Evolutionary conservation across 1,140 invertebrate species (phyloP).

Genomic region (Drosophila arawakana): DNA sequence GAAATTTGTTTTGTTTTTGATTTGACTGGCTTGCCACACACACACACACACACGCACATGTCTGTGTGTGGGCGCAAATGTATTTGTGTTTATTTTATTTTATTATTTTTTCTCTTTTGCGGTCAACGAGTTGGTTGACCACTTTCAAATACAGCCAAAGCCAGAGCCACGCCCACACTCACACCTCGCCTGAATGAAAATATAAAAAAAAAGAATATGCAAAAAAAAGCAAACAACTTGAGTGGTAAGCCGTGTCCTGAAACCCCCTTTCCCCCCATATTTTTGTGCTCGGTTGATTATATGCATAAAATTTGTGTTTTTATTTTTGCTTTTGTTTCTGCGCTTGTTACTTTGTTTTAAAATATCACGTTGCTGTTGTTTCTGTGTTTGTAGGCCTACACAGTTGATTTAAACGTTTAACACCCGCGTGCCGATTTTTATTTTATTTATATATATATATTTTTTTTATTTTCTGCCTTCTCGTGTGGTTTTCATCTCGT

Average conservation of each 20-base stretch:
- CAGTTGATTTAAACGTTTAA: slow-evolving; percentile 75
- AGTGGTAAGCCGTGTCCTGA: slow-evolving; percentile 17
- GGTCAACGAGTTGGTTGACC: slow-evolving; percentile 82
- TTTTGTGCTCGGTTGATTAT: slow-evolving; percentile 34
- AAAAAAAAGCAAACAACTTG: slow-evolving; percentile 35
- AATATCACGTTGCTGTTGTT: slow-evolving; percentile 29
- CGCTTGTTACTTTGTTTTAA: slow-evolving; percentile 44
- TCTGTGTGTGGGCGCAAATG: slow-evolving; percentile 31
- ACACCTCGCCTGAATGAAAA: slow-evolving; percentile 10
- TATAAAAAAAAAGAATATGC: neutral
- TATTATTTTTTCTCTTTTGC: slow-evolving; percentile 81
- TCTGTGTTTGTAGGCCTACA: slow-evolving; percentile 40
- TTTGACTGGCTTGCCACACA: slow-evolving; percentile 60
- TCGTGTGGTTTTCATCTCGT: slow-evolving; percentile 26
- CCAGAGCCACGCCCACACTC: slow-evolving; percentile 34
- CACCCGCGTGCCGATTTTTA: slow-evolving; percentile 52
- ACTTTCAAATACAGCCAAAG: slow-evolving; percentile 76
- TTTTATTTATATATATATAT: slow-evolving; percentile 13
- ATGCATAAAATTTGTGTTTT: slow-evolving; percentile 40
- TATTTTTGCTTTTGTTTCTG: slow-evolving; percentile 8
- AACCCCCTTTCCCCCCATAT: slow-evolving; percentile 3
- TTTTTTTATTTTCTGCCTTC: slow-evolving; percentile 31
- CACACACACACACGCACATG: slow-evolving; percentile 1
- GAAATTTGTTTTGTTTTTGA: slow-evolving; percentile 78
- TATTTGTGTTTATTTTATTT: slow-evolving; percentile 78